A percentile compares a stretch with the other conserved stretches of the same genome.
phyloP scores from a whole-genome alignment of 2,888 invertebrate genomes.

The Drosophila ezoana region DNA sequence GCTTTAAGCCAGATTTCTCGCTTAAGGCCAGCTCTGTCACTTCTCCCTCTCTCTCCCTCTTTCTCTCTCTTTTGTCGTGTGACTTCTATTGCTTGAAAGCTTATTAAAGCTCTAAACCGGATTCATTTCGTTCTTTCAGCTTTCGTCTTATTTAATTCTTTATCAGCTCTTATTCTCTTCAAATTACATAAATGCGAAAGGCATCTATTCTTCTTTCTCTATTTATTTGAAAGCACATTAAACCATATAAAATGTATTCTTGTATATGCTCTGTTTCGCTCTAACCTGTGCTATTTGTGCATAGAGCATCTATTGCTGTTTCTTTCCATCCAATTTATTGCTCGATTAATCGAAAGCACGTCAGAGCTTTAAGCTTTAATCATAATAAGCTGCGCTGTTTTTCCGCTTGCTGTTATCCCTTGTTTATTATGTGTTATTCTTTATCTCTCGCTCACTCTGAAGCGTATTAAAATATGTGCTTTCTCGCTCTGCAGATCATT shows the following conservation, averaged over 20 bases:
- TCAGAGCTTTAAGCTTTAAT: neutral
- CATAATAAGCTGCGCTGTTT: too few relatives aligned
- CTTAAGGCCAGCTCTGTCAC: neutral
- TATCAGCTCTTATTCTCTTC: neutral
- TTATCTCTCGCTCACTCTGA: slow-evolving; percentile 46
- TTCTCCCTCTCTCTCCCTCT: neutral
- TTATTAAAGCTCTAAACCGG: neutral
- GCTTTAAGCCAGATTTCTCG: too few relatives aligned
- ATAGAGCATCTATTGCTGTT: neutral
- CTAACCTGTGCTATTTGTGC: neutral
- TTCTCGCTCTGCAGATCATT: slow-evolving; percentile 87
- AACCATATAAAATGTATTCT: neutral
- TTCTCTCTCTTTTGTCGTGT: neutral
- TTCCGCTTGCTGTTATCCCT: neutral
- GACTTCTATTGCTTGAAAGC: neutral
- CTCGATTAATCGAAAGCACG: neutral
- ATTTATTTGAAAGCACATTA: neutral
- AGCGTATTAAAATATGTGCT: neutral
- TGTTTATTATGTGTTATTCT: neutral
- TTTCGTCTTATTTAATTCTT: neutral
- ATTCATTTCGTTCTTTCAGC: neutral
- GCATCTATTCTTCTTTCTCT: neutral
- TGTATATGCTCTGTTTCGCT: neutral
- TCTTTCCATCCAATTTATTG: neutral
- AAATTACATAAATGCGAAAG: neutral